Conservation (phyloP, 2,888 invertebrate species). For the Phania funesta region DNA sequence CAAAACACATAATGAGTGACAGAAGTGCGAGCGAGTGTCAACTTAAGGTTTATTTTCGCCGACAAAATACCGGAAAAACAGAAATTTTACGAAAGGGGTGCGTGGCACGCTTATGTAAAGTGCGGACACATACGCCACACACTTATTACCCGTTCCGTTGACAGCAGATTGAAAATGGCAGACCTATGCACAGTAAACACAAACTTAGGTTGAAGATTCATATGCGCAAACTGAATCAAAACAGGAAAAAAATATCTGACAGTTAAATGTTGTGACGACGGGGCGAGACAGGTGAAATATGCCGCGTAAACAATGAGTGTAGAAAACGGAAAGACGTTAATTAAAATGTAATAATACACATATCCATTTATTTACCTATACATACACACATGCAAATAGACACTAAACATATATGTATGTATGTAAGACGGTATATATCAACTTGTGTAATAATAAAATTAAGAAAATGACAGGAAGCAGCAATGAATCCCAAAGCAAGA, state of each 20-base stretch:
- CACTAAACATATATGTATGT: background rate
- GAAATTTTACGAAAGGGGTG: conserved; percentile 74
- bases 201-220: background rate
- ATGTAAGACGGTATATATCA: background rate
- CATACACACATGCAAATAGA: background rate
- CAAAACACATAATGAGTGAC: conserved; percentile 78
- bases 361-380: conserved; percentile 7
- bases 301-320: conserved; percentile 43
- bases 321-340: conserved; percentile 61
- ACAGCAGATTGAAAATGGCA: conserved; percentile 2
- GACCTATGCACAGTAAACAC: background rate
- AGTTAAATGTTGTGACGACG: conserved; percentile 24
- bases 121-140: conserved; percentile 13
- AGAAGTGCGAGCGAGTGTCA: conserved; percentile 72
- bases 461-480: conserved; percentile 55
- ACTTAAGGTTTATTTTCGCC: conserved; percentile 65
- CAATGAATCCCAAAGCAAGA: background rate
- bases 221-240: background rate
- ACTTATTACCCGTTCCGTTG: background rate
- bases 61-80: conserved; percentile 70
- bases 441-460: conserved; percentile 49
- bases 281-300: conserved; percentile 24
- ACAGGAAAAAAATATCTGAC: conserved; percentile 15
- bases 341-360: conserved; percentile 62
- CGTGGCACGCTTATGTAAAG: conserved; percentile 71